phyloP scores from a whole-genome alignment of 2,113 vertebrate species.

The Peromyscus californicus region DNA sequence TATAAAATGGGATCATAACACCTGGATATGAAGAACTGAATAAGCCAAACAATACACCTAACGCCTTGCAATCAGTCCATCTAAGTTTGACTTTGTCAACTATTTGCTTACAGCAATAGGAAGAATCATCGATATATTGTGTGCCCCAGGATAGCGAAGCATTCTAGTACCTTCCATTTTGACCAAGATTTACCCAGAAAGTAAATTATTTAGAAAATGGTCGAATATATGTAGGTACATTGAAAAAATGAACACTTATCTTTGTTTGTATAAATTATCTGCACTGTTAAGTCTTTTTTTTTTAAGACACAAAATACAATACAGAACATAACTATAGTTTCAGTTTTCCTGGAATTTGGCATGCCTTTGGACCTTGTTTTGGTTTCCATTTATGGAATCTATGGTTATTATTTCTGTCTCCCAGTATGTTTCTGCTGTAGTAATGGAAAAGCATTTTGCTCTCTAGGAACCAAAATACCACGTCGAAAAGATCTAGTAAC shows the following conservation, averaged over 20 bases:
- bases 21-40: not conserved
- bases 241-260: not conserved
- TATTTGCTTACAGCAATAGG: not conserved
- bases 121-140: not conserved
- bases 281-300: conserved; percentile 33
- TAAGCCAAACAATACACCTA: not conserved
- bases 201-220: conserved; percentile 30
- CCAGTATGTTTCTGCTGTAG: not conserved
- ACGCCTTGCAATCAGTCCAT: not conserved
- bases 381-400: conserved; percentile 40
- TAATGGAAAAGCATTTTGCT: conserved; percentile 42
- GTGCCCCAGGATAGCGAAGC: not conserved
- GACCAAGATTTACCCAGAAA: conserved; percentile 40
- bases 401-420: conserved; percentile 60
- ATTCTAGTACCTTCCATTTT: conserved; percentile 37
- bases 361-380: conserved; percentile 1
- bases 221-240: not conserved
- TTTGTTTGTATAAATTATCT: conserved; percentile 30
- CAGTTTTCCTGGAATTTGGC: conserved; percentile 16
- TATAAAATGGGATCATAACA: not conserved
- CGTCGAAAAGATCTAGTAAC: not conserved
- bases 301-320: conserved; percentile 45
- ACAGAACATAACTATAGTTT: not conserved
- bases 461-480: conserved; percentile 52
- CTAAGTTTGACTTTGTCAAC: not conserved